phyloP scores from a whole-genome alignment of 2,888 invertebrate species.

The Archips crataeganus region DNA sequence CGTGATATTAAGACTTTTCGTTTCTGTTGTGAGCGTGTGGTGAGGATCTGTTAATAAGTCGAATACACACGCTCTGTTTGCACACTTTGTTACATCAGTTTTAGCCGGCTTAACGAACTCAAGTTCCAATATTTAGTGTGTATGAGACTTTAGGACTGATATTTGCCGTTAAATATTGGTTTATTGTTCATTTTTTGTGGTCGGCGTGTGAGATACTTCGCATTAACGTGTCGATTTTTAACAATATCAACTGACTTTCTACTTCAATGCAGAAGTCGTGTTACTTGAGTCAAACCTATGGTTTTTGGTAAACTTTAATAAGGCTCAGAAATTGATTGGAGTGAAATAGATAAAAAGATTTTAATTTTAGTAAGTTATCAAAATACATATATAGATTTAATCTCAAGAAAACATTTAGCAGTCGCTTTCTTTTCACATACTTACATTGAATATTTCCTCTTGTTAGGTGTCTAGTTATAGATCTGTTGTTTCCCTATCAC shows the following conservation, averaged over 20 bases:
- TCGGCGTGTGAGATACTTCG: slow-evolving; percentile 69
- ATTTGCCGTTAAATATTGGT: slow-evolving; percentile 81
- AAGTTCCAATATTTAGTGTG: slow-evolving; percentile 81
- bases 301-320: too few relatives aligned
- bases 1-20: slow-evolving; percentile 49
- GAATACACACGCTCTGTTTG: slow-evolving; percentile 78
- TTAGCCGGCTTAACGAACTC: slow-evolving; percentile 78
- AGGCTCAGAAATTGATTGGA: too few relatives aligned
- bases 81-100: slow-evolving; percentile 80
- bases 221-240: slow-evolving; percentile 73
- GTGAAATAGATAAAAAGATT: too few relatives aligned
- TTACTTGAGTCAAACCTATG: not conserved
- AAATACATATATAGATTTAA: too few relatives aligned
- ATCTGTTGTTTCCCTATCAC: too few relatives aligned
- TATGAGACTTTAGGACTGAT: slow-evolving; percentile 77
- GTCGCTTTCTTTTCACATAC: too few relatives aligned
- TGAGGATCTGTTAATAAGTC: slow-evolving; percentile 82
- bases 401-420: too few relatives aligned
- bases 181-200: slow-evolving; percentile 72
- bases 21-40: slow-evolving; percentile 49
- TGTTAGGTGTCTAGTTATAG: too few relatives aligned
- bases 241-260: slow-evolving; percentile 43
- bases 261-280: slow-evolving; percentile 31
- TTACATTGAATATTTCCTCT: too few relatives aligned
- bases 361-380: too few relatives aligned